phyloP scores from a whole-genome alignment of 2,113 vertebrate species.

The Connochaetes taurinus region DNA sequence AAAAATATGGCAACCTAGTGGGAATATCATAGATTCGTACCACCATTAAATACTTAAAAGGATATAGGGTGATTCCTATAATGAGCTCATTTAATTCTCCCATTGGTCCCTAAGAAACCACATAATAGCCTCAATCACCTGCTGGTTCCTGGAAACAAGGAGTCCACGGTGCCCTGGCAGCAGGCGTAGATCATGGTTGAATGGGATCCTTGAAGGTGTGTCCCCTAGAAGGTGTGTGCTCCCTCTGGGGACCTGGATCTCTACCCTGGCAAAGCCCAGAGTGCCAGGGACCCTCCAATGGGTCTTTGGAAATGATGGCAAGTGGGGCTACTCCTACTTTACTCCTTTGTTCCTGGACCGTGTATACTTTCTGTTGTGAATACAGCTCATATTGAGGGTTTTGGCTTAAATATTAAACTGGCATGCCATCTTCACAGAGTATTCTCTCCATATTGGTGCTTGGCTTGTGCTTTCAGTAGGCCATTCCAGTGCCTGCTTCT shows the following conservation, averaged over 20 bases:
- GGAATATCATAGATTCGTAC: neutral
- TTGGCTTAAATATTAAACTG: neutral
- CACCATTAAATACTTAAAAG: neutral
- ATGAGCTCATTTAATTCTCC: neutral
- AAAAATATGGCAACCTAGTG: neutral
- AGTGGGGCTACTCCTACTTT: neutral
- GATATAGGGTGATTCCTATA: neutral
- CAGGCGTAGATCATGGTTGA: neutral
- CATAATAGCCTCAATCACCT: neutral
- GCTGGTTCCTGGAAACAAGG: neutral
- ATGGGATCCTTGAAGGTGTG: neutral
- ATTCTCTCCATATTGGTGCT: neutral
- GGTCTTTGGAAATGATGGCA: neutral
- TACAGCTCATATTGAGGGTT: neutral
- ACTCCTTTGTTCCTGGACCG: neutral
- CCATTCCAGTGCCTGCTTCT: neutral
- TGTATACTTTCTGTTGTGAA: neutral
- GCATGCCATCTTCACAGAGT: neutral
- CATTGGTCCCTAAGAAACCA: neutral
- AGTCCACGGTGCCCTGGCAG: neutral
- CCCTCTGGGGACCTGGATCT: neutral
- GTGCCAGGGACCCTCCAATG: neutral
- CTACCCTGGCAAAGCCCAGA: neutral
- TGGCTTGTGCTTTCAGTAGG: neutral
- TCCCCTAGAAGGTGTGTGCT: neutral